These are phyloP conservation scores for Polydesmus complanatus DNA, from an alignment of 2,888 invertebrate species.

Conservation along the genomic window DNA sequence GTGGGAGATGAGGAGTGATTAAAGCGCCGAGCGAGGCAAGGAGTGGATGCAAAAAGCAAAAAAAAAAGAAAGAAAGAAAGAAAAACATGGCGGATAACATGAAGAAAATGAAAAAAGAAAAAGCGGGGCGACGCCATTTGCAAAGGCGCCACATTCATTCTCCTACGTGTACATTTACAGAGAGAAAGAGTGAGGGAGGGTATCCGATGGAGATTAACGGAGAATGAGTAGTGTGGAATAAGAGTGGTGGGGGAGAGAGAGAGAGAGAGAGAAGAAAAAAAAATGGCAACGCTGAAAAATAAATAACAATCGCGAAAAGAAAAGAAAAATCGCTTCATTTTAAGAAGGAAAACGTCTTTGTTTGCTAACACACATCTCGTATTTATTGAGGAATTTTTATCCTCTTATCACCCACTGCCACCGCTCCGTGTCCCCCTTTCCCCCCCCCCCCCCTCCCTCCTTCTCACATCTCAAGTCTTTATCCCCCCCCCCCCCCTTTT, in stretches of 20 bases:
- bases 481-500: not conserved
- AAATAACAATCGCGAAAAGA: not conserved
- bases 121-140: not conserved
- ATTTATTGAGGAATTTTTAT: too few species aligned
- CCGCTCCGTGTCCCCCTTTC: not conserved
- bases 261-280: too few species aligned
- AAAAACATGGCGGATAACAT: not conserved
- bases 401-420: too few species aligned
- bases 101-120: too few species aligned
- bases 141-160: not conserved
- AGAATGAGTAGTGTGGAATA: too few species aligned
- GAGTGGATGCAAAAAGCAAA: not conserved
- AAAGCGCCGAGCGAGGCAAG: not conserved
- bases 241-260: too few species aligned
- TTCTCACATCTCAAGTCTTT: not conserved
- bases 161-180: not conserved
- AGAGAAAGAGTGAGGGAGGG: too few species aligned
- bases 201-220: too few species aligned
- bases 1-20: not conserved
- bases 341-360: not conserved
- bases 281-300: not conserved
- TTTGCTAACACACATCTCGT: too few species aligned
- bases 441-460: not conserved
- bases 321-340: not conserved
- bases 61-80: not conserved